These are phyloP conservation scores for Prunella strophiata DNA, from an alignment of 2,797 vertebrate species.

Conservation along the genomic window DNA sequence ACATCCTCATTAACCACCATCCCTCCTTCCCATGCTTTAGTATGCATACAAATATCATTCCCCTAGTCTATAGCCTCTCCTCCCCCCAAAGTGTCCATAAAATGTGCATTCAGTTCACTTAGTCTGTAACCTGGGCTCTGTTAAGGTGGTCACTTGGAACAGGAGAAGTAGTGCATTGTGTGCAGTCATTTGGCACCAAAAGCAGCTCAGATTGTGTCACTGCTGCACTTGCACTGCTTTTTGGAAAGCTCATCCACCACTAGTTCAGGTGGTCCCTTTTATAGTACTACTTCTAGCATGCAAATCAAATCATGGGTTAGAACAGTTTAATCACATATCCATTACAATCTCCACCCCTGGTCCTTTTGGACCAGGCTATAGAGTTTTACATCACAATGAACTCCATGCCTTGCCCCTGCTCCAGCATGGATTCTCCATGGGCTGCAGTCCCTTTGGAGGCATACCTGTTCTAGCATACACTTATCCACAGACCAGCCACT, in stretches of 20 bases:
- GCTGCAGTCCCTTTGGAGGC: background rate
- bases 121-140: background rate
- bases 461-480: background rate
- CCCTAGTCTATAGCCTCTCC: background rate
- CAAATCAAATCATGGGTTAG: background rate
- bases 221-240: background rate
- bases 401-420: background rate
- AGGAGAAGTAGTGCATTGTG: background rate
- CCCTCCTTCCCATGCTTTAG: background rate
- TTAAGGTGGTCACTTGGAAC: background rate
- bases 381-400: background rate
- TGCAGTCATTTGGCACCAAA: background rate
- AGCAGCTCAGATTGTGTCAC: background rate
- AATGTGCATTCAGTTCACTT: background rate
- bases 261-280: background rate
- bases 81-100: background rate
- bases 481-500: background rate
- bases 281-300: background rate
- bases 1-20: background rate
- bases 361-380: background rate
- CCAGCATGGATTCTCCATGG: background rate
- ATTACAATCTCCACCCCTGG: background rate
- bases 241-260: background rate
- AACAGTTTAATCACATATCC: background rate
- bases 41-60: background rate